phyloP scores from a whole-genome alignment of 53 echinoderm and acorn worm genomes.

The Apostichopus leukothele region DNA sequence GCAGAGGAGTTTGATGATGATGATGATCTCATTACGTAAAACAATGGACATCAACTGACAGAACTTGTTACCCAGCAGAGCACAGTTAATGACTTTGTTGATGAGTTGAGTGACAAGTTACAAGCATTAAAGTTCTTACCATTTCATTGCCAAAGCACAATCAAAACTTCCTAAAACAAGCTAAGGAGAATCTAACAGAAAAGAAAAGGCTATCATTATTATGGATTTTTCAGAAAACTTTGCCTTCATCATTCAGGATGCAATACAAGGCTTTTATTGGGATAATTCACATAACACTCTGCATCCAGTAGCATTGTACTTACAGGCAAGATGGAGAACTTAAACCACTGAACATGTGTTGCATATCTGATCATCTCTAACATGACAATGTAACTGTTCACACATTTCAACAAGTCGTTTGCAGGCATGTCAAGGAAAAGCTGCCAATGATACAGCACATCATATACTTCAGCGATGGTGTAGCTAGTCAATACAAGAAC shows the following conservation, averaged over 20 bases:
- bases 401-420: background rate
- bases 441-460: background rate
- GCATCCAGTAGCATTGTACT: background rate
- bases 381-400: constrained; percentile 23
- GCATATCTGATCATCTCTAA: constrained; percentile 10
- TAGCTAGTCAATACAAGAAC: constrained; percentile 52
- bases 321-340: background rate
- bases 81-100: constrained; percentile 9
- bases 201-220: background rate
- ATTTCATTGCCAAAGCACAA: constrained; percentile 44
- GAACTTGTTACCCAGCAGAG: constrained; percentile 3
- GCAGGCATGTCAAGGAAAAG: background rate
- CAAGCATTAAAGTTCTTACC: background rate
- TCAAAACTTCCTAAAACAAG: constrained; percentile 17
- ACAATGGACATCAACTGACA: constrained; percentile 44
- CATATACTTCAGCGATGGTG: constrained; percentile 52
- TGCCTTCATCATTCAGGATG: constrained; percentile 26
- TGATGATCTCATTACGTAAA: constrained; percentile 28
- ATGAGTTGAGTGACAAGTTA: background rate
- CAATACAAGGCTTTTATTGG: constrained; percentile 43
- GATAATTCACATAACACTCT: constrained; percentile 6
- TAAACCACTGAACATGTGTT: background rate
- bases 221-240: constrained; percentile 40
- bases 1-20: constrained; percentile 32
- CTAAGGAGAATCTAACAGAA: constrained; percentile 41